phyloP scores from a whole-genome alignment of 2,113 vertebrate genomes.

The Trematomus loennbergii region DNA sequence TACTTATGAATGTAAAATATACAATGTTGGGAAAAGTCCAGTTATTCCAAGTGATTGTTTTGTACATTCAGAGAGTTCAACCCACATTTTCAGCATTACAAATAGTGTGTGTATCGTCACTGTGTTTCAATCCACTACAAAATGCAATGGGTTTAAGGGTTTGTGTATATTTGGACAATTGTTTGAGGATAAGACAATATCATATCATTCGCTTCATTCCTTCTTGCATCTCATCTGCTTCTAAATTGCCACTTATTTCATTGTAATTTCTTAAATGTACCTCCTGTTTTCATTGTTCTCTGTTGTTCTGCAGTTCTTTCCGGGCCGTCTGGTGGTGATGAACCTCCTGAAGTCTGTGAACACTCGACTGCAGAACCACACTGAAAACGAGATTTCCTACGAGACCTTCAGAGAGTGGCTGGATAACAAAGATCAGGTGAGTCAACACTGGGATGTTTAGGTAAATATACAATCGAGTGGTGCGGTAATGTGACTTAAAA shows the following conservation, averaged over 20 bases:
- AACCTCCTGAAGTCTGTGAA: constrained; percentile 84
- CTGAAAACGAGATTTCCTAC: constrained; percentile 81
- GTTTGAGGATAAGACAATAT: no score
- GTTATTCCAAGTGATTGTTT: no score
- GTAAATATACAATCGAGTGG: not conserved
- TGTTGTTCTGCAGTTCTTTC: constrained; percentile 86
- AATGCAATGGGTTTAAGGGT: no score
- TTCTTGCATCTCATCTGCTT: not conserved
- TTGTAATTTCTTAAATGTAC: not conserved
- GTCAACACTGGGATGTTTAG: not conserved
- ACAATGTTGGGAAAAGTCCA: no score
- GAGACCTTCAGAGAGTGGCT: constrained; percentile 78
- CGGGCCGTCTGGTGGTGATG: constrained; percentile 86
- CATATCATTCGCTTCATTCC: not conserved
- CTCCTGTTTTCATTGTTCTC: not conserved
- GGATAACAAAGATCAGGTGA: constrained; percentile 86
- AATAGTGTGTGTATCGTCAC: no score
- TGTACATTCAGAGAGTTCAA: no score
- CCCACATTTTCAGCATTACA: no score
- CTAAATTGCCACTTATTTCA: not conserved
- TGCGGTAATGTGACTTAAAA: no score
- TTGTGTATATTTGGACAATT: no score
- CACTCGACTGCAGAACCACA: constrained; percentile 83
- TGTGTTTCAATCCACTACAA: no score
- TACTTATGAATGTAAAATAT: no score